Percentiles rank a stretch among this genome's conserved stretches.
Conservation (phyloP, 2,888 invertebrate species). For the Ecliptopera silaceata region DNA sequence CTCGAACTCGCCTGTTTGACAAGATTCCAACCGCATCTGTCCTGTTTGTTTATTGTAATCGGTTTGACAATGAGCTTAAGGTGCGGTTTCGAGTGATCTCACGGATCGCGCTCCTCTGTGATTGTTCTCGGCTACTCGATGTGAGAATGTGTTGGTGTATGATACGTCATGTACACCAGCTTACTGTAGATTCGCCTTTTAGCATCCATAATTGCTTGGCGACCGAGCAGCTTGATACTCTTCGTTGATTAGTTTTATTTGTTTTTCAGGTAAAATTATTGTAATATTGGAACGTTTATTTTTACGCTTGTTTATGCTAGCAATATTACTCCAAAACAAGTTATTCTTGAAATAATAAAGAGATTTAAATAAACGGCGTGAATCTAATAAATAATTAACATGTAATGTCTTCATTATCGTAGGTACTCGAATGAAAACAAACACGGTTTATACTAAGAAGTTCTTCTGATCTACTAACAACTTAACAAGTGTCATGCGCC, state of each 20-base stretch:
- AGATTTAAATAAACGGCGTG: neutral
- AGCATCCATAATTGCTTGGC: slow-evolving; percentile 79
- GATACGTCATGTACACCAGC: slow-evolving; percentile 80
- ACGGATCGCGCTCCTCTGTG: slow-evolving; percentile 66
- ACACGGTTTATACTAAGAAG: neutral
- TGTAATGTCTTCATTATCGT: neutral
- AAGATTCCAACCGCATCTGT: slow-evolving; percentile 83
- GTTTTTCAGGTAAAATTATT: slow-evolving; percentile 37
- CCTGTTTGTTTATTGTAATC: slow-evolving; percentile 84
- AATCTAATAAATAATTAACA: neutral
- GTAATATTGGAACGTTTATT: slow-evolving; percentile 8
- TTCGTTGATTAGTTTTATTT: slow-evolving; percentile 64
- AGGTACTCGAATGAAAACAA: neutral
- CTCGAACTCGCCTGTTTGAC: slow-evolving; percentile 83
- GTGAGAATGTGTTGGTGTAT: slow-evolving; percentile 75
- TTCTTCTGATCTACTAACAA: neutral
- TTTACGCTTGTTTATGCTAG: slow-evolving; percentile 7
- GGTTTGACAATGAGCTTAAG: slow-evolving; percentile 83
- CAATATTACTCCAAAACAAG: neutral
- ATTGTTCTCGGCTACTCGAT: slow-evolving; percentile 74
- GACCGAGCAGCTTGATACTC: slow-evolving; percentile 72
- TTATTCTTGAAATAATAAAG: neutral
- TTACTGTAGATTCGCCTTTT: slow-evolving; percentile 81
- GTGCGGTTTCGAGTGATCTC: slow-evolving; percentile 83
- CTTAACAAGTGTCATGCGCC: slow-evolving; percentile 15